These are phyloP conservation scores for Anagyrus pseudococci DNA, from an alignment of 2,888 invertebrate species.

Conservation along the genomic window DNA sequence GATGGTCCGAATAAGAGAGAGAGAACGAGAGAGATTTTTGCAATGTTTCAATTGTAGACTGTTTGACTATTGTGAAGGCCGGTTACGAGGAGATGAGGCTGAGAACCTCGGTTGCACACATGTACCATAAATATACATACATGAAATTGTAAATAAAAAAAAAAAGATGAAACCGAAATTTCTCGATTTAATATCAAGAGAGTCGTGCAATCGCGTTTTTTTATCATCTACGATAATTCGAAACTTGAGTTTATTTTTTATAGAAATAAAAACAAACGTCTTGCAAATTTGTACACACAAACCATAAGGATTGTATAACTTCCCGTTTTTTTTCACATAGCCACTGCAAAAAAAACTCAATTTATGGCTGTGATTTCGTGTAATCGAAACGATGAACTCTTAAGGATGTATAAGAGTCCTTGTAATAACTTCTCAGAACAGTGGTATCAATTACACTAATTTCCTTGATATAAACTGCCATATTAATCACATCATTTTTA, in stretches of 20 bases:
- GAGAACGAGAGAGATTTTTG: too few species aligned
- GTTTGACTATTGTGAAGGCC: too few species aligned
- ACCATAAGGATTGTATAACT: not conserved
- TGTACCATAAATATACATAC: conserved; percentile 17
- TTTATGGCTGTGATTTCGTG: conserved; percentile 35
- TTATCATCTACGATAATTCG: too few species aligned
- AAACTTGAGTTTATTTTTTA: too few species aligned
- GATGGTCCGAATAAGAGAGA: not conserved
- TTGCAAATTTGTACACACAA: not conserved
- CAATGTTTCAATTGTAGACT: too few species aligned
- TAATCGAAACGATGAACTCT: conserved; percentile 32
- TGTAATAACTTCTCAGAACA: not conserved
- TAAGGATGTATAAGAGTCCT: conserved; percentile 5
- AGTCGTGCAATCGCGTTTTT: not conserved
- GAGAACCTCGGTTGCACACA: not conserved
- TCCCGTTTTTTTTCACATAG: conserved; percentile 24
- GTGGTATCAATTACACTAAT: conserved; percentile 3
- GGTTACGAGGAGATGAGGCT: not conserved
- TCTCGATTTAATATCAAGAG: conserved; percentile 6
- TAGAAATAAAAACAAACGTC: too few species aligned
- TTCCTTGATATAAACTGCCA: conserved; percentile 13
- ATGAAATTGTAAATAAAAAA: conserved; percentile 29
- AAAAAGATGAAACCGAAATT: conserved; percentile 5
- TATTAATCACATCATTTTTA: not conserved
- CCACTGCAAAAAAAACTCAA: conserved; percentile 27